Evolutionary conservation across 2,797 vertebrate species (phyloP).

Genomic region (Microchirus variegatus): DNA sequence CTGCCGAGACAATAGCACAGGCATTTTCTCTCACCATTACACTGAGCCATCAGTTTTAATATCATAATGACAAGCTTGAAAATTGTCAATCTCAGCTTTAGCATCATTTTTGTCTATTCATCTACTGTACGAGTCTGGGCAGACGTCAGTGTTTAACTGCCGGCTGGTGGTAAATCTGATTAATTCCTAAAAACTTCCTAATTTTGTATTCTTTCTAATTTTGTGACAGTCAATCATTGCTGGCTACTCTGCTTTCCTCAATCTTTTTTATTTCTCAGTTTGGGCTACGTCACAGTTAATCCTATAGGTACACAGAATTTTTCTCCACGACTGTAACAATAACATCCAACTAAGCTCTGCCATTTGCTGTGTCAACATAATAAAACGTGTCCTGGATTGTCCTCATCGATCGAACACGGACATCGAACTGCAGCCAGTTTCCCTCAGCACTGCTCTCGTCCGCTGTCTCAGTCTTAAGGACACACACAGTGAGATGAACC

Average conservation of each 20-base stretch:
- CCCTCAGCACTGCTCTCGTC: constrained; percentile 1
- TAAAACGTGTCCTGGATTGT: constrained; percentile 53
- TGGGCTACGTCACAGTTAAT: constrained; percentile 35
- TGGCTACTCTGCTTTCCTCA: constrained; percentile 28
- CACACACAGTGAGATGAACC: constrained; percentile 26
- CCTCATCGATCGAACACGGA: constrained; percentile 60
- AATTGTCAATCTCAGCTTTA: too few species aligned
- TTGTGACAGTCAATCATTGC: constrained; percentile 23
- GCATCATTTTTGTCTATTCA: too few species aligned
- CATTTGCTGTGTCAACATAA: constrained; percentile 61
- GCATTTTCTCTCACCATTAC: too few species aligned
- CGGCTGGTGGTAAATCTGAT: too few species aligned
- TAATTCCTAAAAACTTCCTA: background rate
- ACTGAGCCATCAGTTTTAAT: too few species aligned
- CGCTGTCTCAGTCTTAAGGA: constrained; percentile 6
- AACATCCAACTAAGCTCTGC: constrained; percentile 37
- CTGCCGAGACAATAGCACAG: too few species aligned
- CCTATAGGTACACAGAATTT: constrained; percentile 43
- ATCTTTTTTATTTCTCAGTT: constrained; percentile 24
- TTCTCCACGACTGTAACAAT: constrained; percentile 41
- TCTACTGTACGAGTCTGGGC: too few species aligned
- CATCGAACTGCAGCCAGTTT: constrained; percentile 7
- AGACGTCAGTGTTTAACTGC: too few species aligned
- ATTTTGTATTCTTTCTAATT: constrained; percentile 5
- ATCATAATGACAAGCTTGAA: too few species aligned